Evolutionary conservation across 2,888 invertebrate species (phyloP), one percentile per base, ranked within the genome.

Genomic region (Tenthredo livida): DNA sequence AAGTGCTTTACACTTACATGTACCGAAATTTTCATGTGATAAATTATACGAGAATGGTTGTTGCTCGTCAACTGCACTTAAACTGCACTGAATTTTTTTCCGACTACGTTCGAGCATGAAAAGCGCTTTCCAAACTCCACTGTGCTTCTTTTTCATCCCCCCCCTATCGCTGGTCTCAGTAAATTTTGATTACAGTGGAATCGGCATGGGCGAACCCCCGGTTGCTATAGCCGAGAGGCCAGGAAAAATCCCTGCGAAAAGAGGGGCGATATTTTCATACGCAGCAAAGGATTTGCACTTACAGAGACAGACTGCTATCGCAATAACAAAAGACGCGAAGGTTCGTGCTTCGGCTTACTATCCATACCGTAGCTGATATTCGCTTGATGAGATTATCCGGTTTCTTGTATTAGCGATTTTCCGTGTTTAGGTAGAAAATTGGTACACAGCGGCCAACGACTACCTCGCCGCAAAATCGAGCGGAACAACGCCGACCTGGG

Each of bases 201-300:
- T 84, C 61, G 84, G 84, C 50, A 84, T 84, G 84, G 75, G 84
- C 40, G 84, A 43, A 40, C 72, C 72, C 54, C 58, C 84, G 9
- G 75, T 75, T 43, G 73, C 72, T 40, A 17, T 75, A 37, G 84
- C 61, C 17, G 84, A 84, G 17, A 75, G 73, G 73, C 73, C 75
- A 25, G 84, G 84, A 33, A 84, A 29, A 84, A 75, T 54, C 40
- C 84, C 75, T 40, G 73, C 75, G 72, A 84, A 75, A 75, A 72
- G 75, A 75, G 84, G 84, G 25, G 73, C 84, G 50, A 84, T 84
- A 75, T 84, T 84, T 75, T 84, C 84, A 3, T 75, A 75, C 73
- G 73, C 58, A n/a, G 84, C 47, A 12, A 84, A 43, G 58, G 72
- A 72, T 75, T 75, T 61, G 50, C 25, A 65, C 37, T 83, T n/a